A percentile compares a stretch with the other conserved stretches of the same genome.
Conservation (phyloP, 2,888 invertebrate species). For the Ptilodon capucinus region DNA sequence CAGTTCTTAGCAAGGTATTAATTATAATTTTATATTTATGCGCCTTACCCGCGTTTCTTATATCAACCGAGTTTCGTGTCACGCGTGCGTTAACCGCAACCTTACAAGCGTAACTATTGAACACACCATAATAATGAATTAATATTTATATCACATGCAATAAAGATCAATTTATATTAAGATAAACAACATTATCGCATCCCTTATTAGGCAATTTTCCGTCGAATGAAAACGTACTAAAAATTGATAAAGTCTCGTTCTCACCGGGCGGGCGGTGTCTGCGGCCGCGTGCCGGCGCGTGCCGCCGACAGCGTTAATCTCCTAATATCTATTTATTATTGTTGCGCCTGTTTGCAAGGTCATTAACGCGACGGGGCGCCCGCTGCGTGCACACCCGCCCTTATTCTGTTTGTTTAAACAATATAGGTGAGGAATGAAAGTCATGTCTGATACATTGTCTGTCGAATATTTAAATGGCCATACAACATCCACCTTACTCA, state of each 20-base stretch:
- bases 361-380: slow-evolving; percentile 57
- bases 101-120: too few species aligned
- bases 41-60: too few species aligned
- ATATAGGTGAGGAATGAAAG: slow-evolving; percentile 30
- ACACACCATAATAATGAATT: too few species aligned
- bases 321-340: slow-evolving; percentile 67
- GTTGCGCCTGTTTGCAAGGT: slow-evolving; percentile 56
- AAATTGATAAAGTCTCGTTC: slow-evolving; percentile 40
- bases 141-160: background rate
- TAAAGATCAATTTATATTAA: background rate
- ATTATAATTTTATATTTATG: too few species aligned
- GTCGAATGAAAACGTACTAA: slow-evolving; percentile 24
- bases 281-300: slow-evolving; percentile 33
- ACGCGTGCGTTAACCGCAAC: too few species aligned
- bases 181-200: slow-evolving; percentile 9
- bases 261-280: slow-evolving; percentile 34
- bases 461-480: background rate
- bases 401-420: slow-evolving; percentile 39
- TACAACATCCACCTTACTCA: too few species aligned
- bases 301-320: slow-evolving; percentile 51
- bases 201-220: slow-evolving; percentile 13
- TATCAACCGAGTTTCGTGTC: too few species aligned
- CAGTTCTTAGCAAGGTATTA: too few species aligned
- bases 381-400: slow-evolving; percentile 42
- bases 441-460: slow-evolving; percentile 10